Percentiles rank a stretch among this genome's conserved stretches.
Evolutionary conservation across 2,888 invertebrate genomes (phyloP).

Genomic region (Hypselothyrea guttata): DNA sequence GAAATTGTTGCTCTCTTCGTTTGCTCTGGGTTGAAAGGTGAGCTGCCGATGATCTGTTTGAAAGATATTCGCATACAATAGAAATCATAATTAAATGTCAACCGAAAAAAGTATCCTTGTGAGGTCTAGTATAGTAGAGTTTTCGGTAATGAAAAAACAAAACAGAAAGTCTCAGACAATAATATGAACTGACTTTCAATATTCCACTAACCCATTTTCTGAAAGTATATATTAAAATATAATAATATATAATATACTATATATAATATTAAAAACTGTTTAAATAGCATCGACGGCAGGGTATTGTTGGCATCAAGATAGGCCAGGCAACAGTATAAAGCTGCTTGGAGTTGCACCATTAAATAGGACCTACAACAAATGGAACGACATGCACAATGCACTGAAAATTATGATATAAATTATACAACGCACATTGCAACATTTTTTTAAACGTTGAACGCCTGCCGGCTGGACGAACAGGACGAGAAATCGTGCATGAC

Average conservation of each 20-base stretch:
- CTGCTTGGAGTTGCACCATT: conserved; percentile 49
- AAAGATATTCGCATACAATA: conserved; percentile 24
- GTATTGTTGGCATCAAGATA: conserved; percentile 62
- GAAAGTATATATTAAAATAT: too few species aligned
- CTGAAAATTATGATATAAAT: conserved; percentile 73
- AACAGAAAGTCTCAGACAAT: too few species aligned
- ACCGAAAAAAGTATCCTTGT: conserved; percentile 7
- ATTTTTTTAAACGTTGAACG: conserved; percentile 44
- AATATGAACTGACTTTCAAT: too few species aligned
- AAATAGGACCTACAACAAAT: conserved; percentile 20
- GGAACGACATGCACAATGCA: conserved; percentile 34
- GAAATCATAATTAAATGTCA: conserved; percentile 40
- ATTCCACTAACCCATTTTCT: too few species aligned
- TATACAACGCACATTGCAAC: conserved; percentile 74
- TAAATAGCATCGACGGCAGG: conserved; percentile 18
- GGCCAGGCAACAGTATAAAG: conserved; percentile 56
- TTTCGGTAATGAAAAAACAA: too few species aligned
- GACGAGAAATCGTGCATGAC: conserved; percentile 58
- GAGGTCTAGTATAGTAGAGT: too few species aligned
- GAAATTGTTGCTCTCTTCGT: conserved; percentile 51
- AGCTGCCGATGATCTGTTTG: conserved; percentile 45
- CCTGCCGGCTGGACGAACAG: conserved; percentile 40
- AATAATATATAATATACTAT: too few species aligned
- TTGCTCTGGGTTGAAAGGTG: conserved; percentile 47
- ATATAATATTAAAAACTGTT: not conserved